Conservation (phyloP, 2,888 invertebrate genomes). For the Agrotis ipsilon region DNA sequence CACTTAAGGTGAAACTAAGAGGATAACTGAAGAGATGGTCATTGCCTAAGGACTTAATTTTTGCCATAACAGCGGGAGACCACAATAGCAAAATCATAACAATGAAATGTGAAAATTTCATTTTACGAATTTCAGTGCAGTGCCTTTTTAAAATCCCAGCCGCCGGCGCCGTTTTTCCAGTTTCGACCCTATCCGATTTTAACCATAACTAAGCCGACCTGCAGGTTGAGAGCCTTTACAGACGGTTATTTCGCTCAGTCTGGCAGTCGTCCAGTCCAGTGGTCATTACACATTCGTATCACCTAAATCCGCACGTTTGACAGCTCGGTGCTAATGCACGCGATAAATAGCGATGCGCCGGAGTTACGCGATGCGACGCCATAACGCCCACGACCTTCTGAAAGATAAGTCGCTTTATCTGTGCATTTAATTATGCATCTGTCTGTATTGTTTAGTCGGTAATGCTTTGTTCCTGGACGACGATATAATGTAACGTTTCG, state of each 20-base stretch:
- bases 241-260: conserved; percentile 73
- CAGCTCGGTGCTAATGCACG: conserved; percentile 59
- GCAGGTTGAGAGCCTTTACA: conserved; percentile 46
- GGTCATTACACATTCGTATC: conserved; percentile 65
- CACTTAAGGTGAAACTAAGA: no score
- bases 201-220: not conserved
- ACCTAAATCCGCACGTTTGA: conserved; percentile 63
- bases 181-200: not conserved
- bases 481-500: not conserved
- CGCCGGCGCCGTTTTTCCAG: no score
- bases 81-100: no score
- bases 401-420: conserved; percentile 38
- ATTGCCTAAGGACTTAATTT: no score
- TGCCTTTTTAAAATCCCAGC: no score
- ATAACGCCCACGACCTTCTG: conserved; percentile 41
- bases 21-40: no score
- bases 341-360: conserved; percentile 61
- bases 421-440: conserved; percentile 3
- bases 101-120: no score
- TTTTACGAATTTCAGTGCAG: no score
- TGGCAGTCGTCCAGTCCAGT: conserved; percentile 83
- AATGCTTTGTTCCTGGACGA: conserved; percentile 16
- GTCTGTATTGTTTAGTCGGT: conserved; percentile 4
- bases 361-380: conserved; percentile 11
- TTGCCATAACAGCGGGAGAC: no score